Evolutionary conservation across 2,888 invertebrate species (phyloP).

Genomic region (Periphyllus acericola): DNA sequence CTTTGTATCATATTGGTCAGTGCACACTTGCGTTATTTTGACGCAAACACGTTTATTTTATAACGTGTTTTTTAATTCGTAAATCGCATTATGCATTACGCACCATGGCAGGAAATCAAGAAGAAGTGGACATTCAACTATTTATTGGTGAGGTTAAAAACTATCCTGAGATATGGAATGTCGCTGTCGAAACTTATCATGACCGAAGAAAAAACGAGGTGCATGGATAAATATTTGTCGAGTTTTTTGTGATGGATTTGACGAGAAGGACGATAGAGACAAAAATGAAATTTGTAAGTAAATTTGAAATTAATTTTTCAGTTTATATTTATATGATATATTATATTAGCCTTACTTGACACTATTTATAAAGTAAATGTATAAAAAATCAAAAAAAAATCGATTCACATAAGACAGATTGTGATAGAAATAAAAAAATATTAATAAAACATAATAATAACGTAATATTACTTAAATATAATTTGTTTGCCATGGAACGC

Average conservation of each 20-base stretch:
- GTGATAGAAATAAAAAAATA: background rate
- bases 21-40: background rate
- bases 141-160: slow-evolving; percentile 35
- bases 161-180: slow-evolving; percentile 39
- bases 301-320: slow-evolving; percentile 20
- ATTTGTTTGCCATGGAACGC: slow-evolving; percentile 42
- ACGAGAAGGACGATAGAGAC: slow-evolving; percentile 33
- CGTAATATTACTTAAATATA: slow-evolving; percentile 47
- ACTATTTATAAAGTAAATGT: slow-evolving; percentile 1
- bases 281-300: slow-evolving; percentile 43
- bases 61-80: background rate
- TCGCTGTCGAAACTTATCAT: slow-evolving; percentile 15
- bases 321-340: slow-evolving; percentile 34
- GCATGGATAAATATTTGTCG: slow-evolving; percentile 30
- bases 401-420: background rate
- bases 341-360: slow-evolving; percentile 2
- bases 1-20: slow-evolving; percentile 26
- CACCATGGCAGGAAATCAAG: background rate
- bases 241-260: slow-evolving; percentile 24
- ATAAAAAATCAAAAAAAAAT: background rate
- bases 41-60: slow-evolving; percentile 6
- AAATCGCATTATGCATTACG: background rate
- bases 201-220: slow-evolving; percentile 30
- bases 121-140: background rate
- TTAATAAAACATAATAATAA: slow-evolving; percentile 15